Percentiles rank a stretch among this genome's conserved stretches.
Conservation (phyloP, 2,113 vertebrate species). For the Macrotus californicus region DNA sequence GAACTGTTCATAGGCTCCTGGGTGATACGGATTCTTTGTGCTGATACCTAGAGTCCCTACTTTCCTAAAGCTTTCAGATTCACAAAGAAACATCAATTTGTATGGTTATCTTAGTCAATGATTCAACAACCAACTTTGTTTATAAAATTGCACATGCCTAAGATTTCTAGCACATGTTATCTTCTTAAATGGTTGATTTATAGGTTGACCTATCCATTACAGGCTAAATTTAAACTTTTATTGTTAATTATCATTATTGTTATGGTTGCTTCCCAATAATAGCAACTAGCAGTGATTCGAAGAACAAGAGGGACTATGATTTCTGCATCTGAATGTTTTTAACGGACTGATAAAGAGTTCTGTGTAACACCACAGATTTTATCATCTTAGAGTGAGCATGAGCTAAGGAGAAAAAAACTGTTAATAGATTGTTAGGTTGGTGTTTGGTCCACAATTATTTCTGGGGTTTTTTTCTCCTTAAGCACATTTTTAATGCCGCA, state of each 20-base stretch:
- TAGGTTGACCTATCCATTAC: neutral
- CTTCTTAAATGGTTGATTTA: neutral
- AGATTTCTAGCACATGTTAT: neutral
- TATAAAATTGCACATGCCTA: neutral
- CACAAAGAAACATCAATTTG: neutral
- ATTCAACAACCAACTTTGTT: neutral
- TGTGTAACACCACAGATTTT: conserved; percentile 39
- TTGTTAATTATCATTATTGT: conserved; percentile 37
- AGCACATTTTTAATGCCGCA: conserved; percentile 47
- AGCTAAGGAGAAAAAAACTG: conserved; percentile 1
- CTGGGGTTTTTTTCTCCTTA: conserved; percentile 36
- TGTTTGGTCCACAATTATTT: conserved; percentile 52
- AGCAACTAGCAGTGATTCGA: neutral
- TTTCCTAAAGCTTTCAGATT: conserved; percentile 16
- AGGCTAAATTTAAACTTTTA: conserved; percentile 21
- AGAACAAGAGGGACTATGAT: neutral
- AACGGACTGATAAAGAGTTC: conserved; percentile 28
- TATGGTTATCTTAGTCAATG: neutral
- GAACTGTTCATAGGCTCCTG: neutral
- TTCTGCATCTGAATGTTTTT: conserved; percentile 43
- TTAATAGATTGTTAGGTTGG: conserved; percentile 29
- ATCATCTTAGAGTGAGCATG: conserved; percentile 34
- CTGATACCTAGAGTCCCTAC: neutral
- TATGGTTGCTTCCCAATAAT: neutral
- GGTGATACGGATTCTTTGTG: neutral